Conservation (phyloP, 2,113 vertebrate genomes). For the Hemiprocne comata region DNA sequence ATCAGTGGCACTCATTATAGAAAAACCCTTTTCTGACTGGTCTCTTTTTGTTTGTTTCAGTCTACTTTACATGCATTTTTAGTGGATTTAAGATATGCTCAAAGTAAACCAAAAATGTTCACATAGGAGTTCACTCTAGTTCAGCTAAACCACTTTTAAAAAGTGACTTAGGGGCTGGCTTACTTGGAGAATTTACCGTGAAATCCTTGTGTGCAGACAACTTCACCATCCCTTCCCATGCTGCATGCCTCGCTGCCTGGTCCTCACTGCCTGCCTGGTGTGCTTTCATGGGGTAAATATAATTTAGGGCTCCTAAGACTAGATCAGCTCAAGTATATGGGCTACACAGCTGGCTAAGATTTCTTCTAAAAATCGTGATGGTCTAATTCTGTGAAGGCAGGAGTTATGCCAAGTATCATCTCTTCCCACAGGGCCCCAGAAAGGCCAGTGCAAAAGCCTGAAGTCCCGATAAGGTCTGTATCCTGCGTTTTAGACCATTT, state of each 20-base stretch:
- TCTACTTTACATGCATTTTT: neutral
- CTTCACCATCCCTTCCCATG: neutral
- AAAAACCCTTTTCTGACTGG: neutral
- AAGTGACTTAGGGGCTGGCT: neutral
- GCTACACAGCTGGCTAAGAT: neutral
- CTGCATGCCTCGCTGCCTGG: neutral
- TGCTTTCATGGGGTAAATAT: neutral
- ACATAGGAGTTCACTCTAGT: neutral
- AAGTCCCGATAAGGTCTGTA: neutral
- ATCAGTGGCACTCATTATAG: neutral
- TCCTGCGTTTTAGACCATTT: neutral
- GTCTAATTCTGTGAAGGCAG: neutral
- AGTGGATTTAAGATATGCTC: neutral
- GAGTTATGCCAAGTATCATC: neutral
- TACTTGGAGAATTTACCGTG: neutral
- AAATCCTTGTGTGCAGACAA: neutral
- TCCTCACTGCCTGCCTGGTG: neutral
- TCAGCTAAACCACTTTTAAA: neutral
- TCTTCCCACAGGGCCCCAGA: neutral
- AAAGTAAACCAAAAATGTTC: neutral
- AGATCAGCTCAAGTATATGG: neutral
- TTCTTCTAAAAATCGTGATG: neutral
- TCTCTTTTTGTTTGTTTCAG: neutral
- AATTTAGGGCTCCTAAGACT: neutral
- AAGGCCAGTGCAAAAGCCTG: neutral